Percentiles rank a stretch among this genome's conserved stretches.
Evolutionary conservation across 2,797 vertebrate species (phyloP).

Genomic region (Anableps anableps): DNA sequence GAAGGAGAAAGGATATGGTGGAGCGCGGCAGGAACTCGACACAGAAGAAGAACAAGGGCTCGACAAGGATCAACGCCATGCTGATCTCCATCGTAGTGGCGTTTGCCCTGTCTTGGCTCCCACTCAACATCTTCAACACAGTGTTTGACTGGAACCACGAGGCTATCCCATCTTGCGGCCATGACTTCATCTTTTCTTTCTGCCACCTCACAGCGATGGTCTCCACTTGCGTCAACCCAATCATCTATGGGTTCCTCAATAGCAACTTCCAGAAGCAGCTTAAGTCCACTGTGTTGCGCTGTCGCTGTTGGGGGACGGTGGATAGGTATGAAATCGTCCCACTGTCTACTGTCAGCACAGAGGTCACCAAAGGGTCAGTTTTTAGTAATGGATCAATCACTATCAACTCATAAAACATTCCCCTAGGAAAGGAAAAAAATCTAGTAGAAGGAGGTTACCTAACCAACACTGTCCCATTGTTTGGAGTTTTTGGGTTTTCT

Average conservation of each 20-base stretch:
- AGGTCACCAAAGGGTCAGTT: constrained; percentile 85
- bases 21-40: constrained; percentile 78
- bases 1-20: constrained; percentile 84
- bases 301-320: constrained; percentile 79
- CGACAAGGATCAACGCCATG: constrained; percentile 84
- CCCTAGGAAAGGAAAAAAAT: constrained; percentile 33
- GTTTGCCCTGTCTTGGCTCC: constrained; percentile 86
- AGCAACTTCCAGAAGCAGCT: constrained; percentile 89
- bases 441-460: constrained; percentile 5
- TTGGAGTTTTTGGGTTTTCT: constrained; percentile 34
- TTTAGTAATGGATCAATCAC: constrained; percentile 80
- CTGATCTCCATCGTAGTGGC: constrained; percentile 82
- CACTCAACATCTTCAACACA: constrained; percentile 85
- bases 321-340: constrained; percentile 87
- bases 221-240: constrained; percentile 87
- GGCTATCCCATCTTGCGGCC: constrained; percentile 78
- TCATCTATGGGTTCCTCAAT: constrained; percentile 90
- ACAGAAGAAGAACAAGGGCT: constrained; percentile 78
- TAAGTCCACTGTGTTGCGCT: constrained; percentile 80
- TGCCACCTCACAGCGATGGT: constrained; percentile 87
- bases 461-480: constrained; percentile 38
- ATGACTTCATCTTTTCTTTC: constrained; percentile 85
- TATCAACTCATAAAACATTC: constrained; percentile 63
- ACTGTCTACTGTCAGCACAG: constrained; percentile 86
- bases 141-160: constrained; percentile 88